Conservation (phyloP, 2,888 invertebrate species). For the Pasiphila rectangulata region DNA sequence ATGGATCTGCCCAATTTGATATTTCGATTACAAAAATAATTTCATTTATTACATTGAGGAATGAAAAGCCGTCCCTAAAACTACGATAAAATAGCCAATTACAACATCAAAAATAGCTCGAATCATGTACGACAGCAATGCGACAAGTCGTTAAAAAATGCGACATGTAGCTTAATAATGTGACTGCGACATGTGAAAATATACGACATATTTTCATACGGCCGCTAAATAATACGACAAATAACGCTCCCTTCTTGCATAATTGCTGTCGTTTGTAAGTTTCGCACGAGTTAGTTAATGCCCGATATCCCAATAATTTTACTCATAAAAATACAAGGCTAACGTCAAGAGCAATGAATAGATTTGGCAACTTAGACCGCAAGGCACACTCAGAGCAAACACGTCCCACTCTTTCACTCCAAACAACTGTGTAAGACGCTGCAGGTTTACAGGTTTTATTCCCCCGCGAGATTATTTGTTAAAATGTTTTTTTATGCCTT, state of each 20-base stretch:
- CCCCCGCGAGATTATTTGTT: too few species aligned
- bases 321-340: neutral
- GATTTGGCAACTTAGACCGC: neutral
- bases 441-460: too few species aligned
- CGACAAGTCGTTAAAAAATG: too few species aligned
- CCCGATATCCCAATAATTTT: neutral
- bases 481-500: too few species aligned
- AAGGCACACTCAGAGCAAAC: neutral
- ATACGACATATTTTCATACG: too few species aligned
- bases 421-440: too few species aligned
- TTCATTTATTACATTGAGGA: constrained; percentile 48
- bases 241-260: too few species aligned
- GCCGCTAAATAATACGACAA: too few species aligned
- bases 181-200: too few species aligned
- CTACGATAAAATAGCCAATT: constrained; percentile 25
- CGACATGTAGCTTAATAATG: too few species aligned
- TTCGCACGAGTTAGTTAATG: neutral
- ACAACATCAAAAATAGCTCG: constrained; percentile 6
- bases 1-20: constrained; percentile 48
- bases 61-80: constrained; percentile 36
- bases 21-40: constrained; percentile 72
- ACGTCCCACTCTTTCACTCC: too few species aligned
- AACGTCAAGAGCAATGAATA: neutral
- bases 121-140: neutral
- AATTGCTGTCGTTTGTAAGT: neutral